These are phyloP conservation scores for Pterois miles DNA, from an alignment of 2,797 vertebrate genomes.

Conservation along the genomic window DNA sequence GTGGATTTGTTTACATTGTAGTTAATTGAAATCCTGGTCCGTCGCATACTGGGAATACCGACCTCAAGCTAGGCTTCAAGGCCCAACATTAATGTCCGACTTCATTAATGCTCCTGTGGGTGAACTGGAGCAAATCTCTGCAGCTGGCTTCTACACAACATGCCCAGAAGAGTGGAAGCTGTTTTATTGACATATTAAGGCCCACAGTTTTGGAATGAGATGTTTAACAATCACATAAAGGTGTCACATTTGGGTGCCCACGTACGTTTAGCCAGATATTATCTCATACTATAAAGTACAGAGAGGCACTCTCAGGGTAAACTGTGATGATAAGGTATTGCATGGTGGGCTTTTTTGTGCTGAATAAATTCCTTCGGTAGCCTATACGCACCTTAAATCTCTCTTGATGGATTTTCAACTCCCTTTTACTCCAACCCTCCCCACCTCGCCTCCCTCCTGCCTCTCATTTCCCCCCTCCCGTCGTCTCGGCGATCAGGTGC, in stretches of 20 bases:
- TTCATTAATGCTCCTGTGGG: not conserved
- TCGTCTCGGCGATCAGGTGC: slow-evolving; percentile 72
- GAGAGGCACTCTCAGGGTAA: not conserved
- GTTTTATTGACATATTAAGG: not conserved
- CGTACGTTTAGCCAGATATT: not conserved
- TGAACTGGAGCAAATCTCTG: slow-evolving; percentile 1
- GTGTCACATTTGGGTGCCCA: not conserved
- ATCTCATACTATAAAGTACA: not conserved
- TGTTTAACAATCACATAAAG: not conserved
- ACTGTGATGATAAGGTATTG: not conserved
- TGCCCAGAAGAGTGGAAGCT: not conserved
- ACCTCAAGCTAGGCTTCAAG: not conserved
- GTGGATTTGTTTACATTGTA: too few relatives aligned
- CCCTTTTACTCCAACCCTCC: slow-evolving; percentile 19
- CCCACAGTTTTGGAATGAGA: not conserved
- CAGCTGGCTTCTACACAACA: not conserved
- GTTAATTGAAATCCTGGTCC: too few relatives aligned
- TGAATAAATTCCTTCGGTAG: slow-evolving; percentile 4
- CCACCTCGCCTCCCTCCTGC: slow-evolving; percentile 33
- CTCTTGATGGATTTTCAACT: slow-evolving; percentile 32
- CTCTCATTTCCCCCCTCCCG: slow-evolving; percentile 40
- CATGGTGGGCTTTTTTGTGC: not conserved
- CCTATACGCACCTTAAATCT: slow-evolving; percentile 6
- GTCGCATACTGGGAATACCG: not conserved
- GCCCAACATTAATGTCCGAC: not conserved